These are phyloP conservation scores for Micoletzkya japonica DNA, from an alignment of 2,888 invertebrate species.

Conservation along the genomic window DNA sequence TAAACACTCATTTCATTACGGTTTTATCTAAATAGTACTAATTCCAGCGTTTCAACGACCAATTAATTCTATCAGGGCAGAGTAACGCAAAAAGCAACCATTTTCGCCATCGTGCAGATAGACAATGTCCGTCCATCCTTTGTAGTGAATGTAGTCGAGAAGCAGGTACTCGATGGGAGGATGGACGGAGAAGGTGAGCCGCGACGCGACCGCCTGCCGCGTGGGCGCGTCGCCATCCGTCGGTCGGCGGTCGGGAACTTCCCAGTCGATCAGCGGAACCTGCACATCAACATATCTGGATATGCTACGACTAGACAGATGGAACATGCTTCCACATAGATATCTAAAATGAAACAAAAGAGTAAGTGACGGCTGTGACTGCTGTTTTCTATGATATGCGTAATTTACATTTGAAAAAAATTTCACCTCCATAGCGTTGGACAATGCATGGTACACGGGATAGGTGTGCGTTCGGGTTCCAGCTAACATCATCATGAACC, in stretches of 20 bases:
- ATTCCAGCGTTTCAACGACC: no score
- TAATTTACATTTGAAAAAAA: background rate
- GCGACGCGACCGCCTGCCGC: no score
- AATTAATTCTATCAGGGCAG: no score
- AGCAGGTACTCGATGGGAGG: slow-evolving; percentile 34
- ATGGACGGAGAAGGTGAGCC: slow-evolving; percentile 38
- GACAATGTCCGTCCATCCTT: slow-evolving; percentile 46
- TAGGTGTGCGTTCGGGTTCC: slow-evolving; percentile 42
- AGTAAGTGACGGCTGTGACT: no score
- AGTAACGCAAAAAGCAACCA: no score
- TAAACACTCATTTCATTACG: no score
- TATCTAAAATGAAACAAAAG: no score
- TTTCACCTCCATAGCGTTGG: slow-evolving; percentile 44
- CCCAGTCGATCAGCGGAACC: slow-evolving; percentile 51
- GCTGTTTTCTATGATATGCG: no score
- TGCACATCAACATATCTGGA: background rate
- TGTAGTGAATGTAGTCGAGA: slow-evolving; percentile 47
- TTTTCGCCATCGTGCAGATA: slow-evolving; percentile 51
- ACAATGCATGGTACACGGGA: slow-evolving; percentile 42
- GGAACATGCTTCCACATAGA: no score
- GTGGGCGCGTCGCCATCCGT: slow-evolving; percentile 7
- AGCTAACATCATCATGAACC: slow-evolving; percentile 51
- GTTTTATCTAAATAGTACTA: no score
- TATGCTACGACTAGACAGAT: no score
- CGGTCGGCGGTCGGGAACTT: slow-evolving; percentile 33